Conservation (phyloP, 2,113 vertebrate species). For the Tachysurus vachellii region DNA sequence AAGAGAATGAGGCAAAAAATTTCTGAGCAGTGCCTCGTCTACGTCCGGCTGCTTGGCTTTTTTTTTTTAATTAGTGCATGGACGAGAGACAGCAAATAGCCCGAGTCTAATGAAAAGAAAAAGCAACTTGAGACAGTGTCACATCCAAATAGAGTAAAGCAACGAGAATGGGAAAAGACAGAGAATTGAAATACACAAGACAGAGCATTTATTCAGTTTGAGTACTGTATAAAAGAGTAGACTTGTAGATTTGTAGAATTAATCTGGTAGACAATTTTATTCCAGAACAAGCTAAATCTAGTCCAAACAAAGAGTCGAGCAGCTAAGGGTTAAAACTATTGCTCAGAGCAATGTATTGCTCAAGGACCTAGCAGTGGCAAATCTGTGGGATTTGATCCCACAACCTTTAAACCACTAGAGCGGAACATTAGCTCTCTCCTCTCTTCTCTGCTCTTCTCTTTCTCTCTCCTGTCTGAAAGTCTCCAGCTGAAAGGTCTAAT, state of each 20-base stretch:
- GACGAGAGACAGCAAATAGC: constrained; percentile 60
- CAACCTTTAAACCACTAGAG: constrained; percentile 8
- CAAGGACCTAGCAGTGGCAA: background rate
- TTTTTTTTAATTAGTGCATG: constrained; percentile 55
- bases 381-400: background rate
- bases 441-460: background rate
- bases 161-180: background rate
- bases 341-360: background rate
- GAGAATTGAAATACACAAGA: constrained; percentile 2
- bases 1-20: background rate
- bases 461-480: constrained; percentile 49
- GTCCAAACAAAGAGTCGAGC: background rate
- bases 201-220: background rate
- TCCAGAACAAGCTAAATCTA: background rate
- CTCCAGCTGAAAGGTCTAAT: constrained; percentile 68
- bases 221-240: background rate
- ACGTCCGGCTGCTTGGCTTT: constrained; percentile 49
- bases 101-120: constrained; percentile 59
- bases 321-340: background rate
- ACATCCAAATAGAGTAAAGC: constrained; percentile 62
- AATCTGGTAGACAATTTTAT: background rate
- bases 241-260: too few relatives aligned
- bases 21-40: constrained; percentile 36
- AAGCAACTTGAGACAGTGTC: constrained; percentile 41
- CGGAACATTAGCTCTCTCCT: background rate